Conservation (phyloP, 2,113 vertebrate genomes). For the Gavia stellata region DNA sequence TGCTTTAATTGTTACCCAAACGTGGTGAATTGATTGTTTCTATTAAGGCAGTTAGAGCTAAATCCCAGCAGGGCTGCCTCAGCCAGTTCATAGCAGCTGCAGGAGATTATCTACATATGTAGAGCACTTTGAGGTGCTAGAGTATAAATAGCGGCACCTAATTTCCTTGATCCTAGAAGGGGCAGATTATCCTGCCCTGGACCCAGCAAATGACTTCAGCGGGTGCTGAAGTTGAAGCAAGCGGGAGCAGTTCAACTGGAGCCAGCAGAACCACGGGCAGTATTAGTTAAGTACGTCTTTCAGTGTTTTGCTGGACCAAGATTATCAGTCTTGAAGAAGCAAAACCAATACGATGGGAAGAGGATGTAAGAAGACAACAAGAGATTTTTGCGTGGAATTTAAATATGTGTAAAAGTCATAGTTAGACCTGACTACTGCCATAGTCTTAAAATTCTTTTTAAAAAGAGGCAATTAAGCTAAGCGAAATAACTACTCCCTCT, state of each 20-base stretch:
- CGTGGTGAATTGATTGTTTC: not conserved
- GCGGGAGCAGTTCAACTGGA: not conserved
- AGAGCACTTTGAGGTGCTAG: not conserved
- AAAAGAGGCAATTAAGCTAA: not conserved
- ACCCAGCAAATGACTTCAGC: not conserved
- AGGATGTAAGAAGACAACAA: not conserved
- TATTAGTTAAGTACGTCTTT: rapidly evolving
- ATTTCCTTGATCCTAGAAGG: not conserved
- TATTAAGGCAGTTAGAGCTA: not conserved
- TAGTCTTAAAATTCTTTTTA: not conserved
- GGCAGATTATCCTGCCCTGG: not conserved
- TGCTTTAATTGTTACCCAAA: not conserved
- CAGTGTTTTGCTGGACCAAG: not conserved
- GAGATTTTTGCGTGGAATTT: not conserved
- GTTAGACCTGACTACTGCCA: not conserved
- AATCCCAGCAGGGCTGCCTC: not conserved
- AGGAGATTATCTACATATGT: not conserved
- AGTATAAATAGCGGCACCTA: not conserved
- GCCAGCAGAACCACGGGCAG: rapidly evolving
- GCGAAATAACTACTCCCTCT: not conserved
- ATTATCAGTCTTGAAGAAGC: not conserved
- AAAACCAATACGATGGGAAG: not conserved
- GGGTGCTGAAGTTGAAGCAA: not conserved
- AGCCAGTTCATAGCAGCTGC: not conserved
- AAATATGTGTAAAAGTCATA: not conserved